A percentile compares a stretch with the other conserved stretches of the same genome.
Evolutionary conservation across 2,113 vertebrate genomes (phyloP).

Genomic region (Lagenorhynchus albirostris): DNA sequence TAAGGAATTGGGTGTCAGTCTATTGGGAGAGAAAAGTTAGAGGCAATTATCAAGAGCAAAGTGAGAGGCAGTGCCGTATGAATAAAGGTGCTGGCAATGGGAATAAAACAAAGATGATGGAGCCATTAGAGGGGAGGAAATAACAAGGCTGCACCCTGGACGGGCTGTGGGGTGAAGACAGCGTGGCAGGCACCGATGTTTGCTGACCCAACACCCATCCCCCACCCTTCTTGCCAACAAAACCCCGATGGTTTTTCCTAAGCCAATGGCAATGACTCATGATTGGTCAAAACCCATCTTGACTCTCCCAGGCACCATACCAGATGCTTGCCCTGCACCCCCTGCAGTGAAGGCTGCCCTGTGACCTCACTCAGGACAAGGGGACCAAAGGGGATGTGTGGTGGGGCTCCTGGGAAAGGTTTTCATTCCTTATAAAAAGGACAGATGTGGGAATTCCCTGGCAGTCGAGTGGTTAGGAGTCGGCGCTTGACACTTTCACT

Average conservation of each 20-base stretch:
- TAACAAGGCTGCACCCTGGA: neutral
- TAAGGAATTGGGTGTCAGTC: neutral
- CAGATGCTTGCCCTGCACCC: too few species aligned
- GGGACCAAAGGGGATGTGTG: neutral
- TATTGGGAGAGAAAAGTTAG: neutral
- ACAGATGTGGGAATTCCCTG: neutral
- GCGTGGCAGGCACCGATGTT: neutral
- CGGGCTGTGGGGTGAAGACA: neutral
- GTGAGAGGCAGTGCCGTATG: fast-evolving
- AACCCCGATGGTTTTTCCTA: neutral
- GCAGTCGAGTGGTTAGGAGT: neutral
- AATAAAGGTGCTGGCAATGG: fast-evolving
- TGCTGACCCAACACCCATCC: neutral
- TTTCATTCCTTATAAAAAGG: neutral
- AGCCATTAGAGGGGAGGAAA: neutral
- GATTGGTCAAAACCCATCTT: neutral
- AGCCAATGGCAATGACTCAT: neutral
- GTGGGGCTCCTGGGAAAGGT: neutral
- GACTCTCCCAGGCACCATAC: too few species aligned
- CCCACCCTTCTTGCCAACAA: neutral
- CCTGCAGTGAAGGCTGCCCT: neutral
- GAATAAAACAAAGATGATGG: neutral
- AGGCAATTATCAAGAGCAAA: neutral
- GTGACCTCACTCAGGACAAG: neutral
- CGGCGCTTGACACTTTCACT: fast-evolving